phyloP scores from a whole-genome alignment of 2,113 vertebrate species.

The Hemiprocne comata region DNA sequence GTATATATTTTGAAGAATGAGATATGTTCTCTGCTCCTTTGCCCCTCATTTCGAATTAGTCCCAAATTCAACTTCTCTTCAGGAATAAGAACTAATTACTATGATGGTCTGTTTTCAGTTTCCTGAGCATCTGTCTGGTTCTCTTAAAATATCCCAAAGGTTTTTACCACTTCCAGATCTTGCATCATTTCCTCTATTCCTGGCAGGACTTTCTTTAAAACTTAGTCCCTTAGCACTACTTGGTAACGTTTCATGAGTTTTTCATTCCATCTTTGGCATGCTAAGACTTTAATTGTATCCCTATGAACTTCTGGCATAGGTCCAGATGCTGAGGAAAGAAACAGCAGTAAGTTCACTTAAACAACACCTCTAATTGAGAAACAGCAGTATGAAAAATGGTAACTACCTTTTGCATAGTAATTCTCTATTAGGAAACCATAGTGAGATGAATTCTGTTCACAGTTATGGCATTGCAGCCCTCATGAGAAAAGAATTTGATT shows the following conservation, averaged over 20 bases:
- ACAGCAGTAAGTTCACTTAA: constrained; percentile 10
- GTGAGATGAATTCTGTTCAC: neutral
- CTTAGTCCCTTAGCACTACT: constrained; percentile 16
- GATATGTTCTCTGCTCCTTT: constrained; percentile 1
- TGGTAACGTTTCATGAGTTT: constrained; percentile 41
- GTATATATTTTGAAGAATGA: constrained; percentile 17
- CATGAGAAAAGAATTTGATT: neutral
- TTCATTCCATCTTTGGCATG: constrained; percentile 29
- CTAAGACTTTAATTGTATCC: constrained; percentile 55
- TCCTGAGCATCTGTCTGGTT: constrained; percentile 55
- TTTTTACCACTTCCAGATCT: constrained; percentile 35
- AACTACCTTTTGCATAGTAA: neutral
- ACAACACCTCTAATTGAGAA: constrained; percentile 7
- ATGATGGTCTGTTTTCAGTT: constrained; percentile 15
- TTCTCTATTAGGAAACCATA: neutral
- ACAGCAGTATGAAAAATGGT: neutral
- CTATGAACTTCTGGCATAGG: neutral
- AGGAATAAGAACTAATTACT: constrained; percentile 49
- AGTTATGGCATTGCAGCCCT: neutral
- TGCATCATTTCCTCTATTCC: constrained; percentile 48
- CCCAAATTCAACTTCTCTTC: constrained; percentile 24
- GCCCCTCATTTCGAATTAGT: constrained; percentile 28
- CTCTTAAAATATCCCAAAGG: constrained; percentile 34
- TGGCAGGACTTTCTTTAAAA: constrained; percentile 49
- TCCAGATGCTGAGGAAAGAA: constrained; percentile 23